These are phyloP conservation scores for Agriopis leucophaearia DNA, from an alignment of 2,888 invertebrate genomes.

Conservation along the genomic window DNA sequence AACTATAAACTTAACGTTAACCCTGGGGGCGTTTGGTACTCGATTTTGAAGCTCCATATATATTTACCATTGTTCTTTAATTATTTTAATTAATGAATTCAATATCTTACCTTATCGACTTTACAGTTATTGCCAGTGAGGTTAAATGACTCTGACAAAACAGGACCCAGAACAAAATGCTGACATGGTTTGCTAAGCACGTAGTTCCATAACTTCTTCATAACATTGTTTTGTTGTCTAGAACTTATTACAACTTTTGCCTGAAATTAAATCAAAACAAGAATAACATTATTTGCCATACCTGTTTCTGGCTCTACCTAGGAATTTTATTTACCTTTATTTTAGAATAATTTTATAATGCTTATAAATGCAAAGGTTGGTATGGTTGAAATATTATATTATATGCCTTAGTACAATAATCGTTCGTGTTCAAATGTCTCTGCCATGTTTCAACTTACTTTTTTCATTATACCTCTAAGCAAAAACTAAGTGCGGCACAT, in stretches of 20 bases:
- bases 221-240: constrained; percentile 59
- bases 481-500: too few relatives aligned
- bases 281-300: background rate
- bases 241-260: constrained; percentile 66
- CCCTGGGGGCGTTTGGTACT: too few relatives aligned
- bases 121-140: constrained; percentile 65
- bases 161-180: constrained; percentile 75
- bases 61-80: background rate
- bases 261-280: constrained; percentile 55
- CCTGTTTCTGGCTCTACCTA: background rate
- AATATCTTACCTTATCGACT: constrained; percentile 66
- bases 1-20: too few relatives aligned
- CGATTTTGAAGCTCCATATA: too few relatives aligned
- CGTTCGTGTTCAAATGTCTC: too few relatives aligned
- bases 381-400: too few relatives aligned
- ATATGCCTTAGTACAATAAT: too few relatives aligned
- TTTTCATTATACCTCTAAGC: too few relatives aligned
- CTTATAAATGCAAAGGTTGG: too few relatives aligned
- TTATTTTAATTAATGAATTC: background rate
- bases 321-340: background rate
- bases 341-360: too few relatives aligned
- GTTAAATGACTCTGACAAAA: constrained; percentile 67
- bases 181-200: constrained; percentile 72
- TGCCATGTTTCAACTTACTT: too few relatives aligned
- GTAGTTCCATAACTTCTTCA: constrained; percentile 72